Conservation (phyloP, 2,113 vertebrate species). For the Entelurus aequoreus region DNA sequence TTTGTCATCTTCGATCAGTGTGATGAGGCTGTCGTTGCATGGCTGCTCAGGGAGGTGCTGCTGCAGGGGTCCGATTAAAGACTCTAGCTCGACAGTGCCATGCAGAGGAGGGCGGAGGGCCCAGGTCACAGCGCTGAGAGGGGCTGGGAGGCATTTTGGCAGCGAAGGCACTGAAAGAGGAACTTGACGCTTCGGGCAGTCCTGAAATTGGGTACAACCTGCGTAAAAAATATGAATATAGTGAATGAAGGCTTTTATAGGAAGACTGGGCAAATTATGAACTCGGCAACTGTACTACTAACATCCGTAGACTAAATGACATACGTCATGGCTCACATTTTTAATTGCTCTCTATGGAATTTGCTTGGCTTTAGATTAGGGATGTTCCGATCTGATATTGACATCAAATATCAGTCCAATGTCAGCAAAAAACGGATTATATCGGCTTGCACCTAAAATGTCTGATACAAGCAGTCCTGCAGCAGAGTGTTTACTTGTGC, state of each 20-base stretch:
- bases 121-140: constrained; percentile 76
- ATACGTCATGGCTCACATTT: no score
- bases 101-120: constrained; percentile 62
- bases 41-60: constrained; percentile 65
- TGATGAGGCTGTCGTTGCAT: constrained; percentile 75
- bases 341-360: no score
- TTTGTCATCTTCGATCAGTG: constrained; percentile 48
- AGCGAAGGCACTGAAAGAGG: constrained; percentile 64
- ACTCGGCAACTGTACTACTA: no score
- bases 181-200: constrained; percentile 57
- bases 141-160: constrained; percentile 67
- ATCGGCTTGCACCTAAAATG: no score
- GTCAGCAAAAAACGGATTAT: no score
- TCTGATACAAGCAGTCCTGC: no score
- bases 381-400: no score
- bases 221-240: neutral
- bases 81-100: constrained; percentile 67
- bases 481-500: no score
- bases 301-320: no score
- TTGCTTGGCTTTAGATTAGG: no score
- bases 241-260: neutral
- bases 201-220: constrained; percentile 62
- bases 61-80: constrained; percentile 64
- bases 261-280: neutral
- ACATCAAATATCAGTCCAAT: no score